Evolutionary conservation across 2,888 invertebrate genomes (phyloP), one percentile per base, ranked within the genome.

Genomic region (Eupithecia exiguata): DNA sequence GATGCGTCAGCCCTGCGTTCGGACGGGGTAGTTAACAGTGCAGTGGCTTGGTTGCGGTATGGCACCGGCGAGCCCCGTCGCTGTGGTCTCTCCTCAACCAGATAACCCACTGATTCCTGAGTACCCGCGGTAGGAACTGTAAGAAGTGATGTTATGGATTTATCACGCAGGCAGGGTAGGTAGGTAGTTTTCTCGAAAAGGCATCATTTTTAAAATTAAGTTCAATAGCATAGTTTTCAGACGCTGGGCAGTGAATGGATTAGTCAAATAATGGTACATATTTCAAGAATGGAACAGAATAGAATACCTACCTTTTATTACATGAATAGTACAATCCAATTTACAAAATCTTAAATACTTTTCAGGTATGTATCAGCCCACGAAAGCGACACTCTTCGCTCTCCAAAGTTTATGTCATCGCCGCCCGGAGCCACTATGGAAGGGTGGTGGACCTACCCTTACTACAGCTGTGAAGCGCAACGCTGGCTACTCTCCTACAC

Each of bases 371-470:
- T 95, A 77, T 96, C 96, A 81, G 95, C 96, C 1, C 95, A 95
- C 79, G 95, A 95, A 71, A 95, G 93, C 77, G 95, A 96, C 74
- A 92, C 94, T 30, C 91, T 96, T 62, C 94, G 96, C 68, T 96
- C 96, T n/a, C 95, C 96, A 30, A 96, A 96, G 88, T 96, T 96
- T 89, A 95, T 96, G 94, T 93, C 95, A 74, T 95, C 95, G 38
- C 95, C 96, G 69, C 95, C 96, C 21, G 94, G 95, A n/a, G 95
- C 95, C 71, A 95, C 95, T 77, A 95, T 94, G 93, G 93, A 96
- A 84, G 97, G 98, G 36, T 97, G 97, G 96, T 98, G 98, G 98
- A 98, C 98, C 25, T 96, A 96, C 84, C 98, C 98, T 0, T 98
- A 98, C 89, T 98, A 97, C 89, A 97, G 97, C 80, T 98, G 98